These are phyloP conservation scores for Apodemia duryi DNA, from an alignment of 2,888 invertebrate species.

Conservation along the genomic window DNA sequence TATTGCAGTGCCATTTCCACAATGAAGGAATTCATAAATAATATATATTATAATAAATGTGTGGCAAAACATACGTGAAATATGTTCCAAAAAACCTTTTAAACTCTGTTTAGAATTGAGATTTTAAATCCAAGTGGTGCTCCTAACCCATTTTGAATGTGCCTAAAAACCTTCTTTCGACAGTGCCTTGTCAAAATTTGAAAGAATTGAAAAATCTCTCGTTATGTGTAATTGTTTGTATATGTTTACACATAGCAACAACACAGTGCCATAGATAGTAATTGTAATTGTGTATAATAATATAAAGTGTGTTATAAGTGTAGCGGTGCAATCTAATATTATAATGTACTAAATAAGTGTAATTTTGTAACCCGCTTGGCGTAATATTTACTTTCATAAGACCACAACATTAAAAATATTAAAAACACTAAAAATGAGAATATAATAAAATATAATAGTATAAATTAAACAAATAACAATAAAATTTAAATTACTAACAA, in stretches of 20 bases:
- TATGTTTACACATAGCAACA: constrained; percentile 3
- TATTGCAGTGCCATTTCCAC: not conserved
- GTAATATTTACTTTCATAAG: constrained; percentile 9
- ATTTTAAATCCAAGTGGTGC: constrained; percentile 8
- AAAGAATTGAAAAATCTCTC: not conserved
- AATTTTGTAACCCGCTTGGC: not conserved
- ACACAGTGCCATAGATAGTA: constrained; percentile 1
- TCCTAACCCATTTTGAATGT: not conserved
- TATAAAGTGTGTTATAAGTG: constrained; percentile 12
- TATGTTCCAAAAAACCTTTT: not conserved
- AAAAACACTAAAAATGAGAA: not conserved
- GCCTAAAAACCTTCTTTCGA: not conserved
- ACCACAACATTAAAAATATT: not conserved
- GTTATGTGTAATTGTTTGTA: not conserved
- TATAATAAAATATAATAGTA: not conserved
- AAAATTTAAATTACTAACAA: not conserved
- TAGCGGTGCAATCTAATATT: constrained; percentile 11
- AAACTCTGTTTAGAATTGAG: not conserved
- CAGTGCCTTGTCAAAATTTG: constrained; percentile 1
- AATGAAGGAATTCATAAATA: not conserved
- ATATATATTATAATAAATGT: too few species aligned
- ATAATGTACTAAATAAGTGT: constrained; percentile 2
- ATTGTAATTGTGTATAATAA: constrained; percentile 6
- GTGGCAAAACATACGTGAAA: too few species aligned
- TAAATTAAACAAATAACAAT: not conserved